phyloP scores from a whole-genome alignment of 1,140 invertebrate species.

The Zophobas morio region DNA sequence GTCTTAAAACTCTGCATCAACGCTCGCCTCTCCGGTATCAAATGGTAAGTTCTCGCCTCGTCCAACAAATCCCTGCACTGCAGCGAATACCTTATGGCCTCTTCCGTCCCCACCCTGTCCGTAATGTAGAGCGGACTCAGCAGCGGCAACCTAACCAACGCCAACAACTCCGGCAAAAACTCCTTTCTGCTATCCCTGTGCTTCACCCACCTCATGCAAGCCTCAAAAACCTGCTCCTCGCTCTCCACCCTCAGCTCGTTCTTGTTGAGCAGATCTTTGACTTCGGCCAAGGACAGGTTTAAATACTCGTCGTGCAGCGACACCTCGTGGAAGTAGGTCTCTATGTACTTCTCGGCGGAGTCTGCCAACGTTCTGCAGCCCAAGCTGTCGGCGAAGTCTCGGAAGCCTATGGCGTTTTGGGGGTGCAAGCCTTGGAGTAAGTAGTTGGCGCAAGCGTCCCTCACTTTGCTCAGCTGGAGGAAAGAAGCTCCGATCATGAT shows the following conservation, averaged over 20 bases:
- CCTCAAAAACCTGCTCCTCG: slow-evolving; percentile 86
- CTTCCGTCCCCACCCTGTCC: slow-evolving; percentile 88
- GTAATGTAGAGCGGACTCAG: slow-evolving; percentile 87
- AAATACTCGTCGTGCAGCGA: slow-evolving; percentile 86
- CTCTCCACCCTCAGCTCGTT: slow-evolving; percentile 85
- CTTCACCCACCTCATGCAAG: slow-evolving; percentile 88
- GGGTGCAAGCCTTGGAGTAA: slow-evolving; percentile 85
- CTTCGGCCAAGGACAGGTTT: slow-evolving; percentile 74
- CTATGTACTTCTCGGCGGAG: slow-evolving; percentile 86
- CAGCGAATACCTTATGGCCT: slow-evolving; percentile 82
- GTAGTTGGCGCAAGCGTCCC: slow-evolving; percentile 89
- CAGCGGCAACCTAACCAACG: slow-evolving; percentile 84
- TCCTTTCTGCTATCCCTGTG: slow-evolving; percentile 74
- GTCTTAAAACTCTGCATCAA: slow-evolving; percentile 84
- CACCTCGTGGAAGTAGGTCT: slow-evolving; percentile 88
- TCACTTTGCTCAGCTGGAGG: slow-evolving; percentile 85
- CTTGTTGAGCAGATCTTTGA: slow-evolving; percentile 81
- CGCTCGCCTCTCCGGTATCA: slow-evolving; percentile 86
- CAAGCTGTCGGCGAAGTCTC: slow-evolving; percentile 87
- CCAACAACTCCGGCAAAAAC: slow-evolving; percentile 80
- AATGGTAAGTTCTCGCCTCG: slow-evolving; percentile 87
- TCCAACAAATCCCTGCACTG: slow-evolving; percentile 87
- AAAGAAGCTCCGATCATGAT: slow-evolving; percentile 92
- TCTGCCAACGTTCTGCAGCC: slow-evolving; percentile 81
- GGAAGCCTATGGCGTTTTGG: slow-evolving; percentile 87